Percentiles rank a stretch among this genome's conserved stretches.
Conservation (phyloP, 1,140 invertebrate species). For the Macrobrachium nipponense region DNA sequence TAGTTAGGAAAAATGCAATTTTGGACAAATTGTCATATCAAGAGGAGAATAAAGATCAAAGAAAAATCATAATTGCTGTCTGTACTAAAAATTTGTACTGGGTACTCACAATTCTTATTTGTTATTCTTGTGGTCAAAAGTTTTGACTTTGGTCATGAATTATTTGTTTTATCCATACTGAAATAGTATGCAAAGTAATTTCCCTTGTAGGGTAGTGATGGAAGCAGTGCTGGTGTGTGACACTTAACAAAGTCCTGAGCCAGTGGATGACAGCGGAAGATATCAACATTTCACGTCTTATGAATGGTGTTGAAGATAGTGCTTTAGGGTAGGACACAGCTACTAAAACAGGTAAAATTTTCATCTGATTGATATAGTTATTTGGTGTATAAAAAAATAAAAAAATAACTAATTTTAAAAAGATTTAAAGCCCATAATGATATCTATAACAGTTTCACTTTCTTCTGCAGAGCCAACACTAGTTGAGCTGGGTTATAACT, state of each 20-base stretch:
- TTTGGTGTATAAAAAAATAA: not conserved
- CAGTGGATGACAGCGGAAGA: constrained; percentile 33
- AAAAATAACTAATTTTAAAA: not conserved
- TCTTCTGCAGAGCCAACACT: no score
- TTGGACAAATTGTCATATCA: no score
- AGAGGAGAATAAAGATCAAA: no score
- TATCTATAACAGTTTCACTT: no score
- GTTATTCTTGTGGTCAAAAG: no score
- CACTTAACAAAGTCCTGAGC: constrained; percentile 37
- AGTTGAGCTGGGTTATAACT: no score
- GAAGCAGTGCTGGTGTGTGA: constrained; percentile 57
- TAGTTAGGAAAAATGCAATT: no score
- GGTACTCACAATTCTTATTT: no score
- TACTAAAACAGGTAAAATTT: constrained; percentile 49
- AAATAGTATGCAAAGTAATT: not conserved
- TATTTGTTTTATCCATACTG: not conserved
- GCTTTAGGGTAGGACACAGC: constrained; percentile 37
- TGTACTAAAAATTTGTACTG: no score
- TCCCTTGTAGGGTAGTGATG: constrained; percentile 37
- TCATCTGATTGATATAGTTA: not conserved
- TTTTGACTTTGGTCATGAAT: no score
- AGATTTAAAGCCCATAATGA: no score
- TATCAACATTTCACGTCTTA: constrained; percentile 21
- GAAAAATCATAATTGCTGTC: no score
- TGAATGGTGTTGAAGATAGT: constrained; percentile 34